These are phyloP conservation scores for Etheostoma perlongum DNA, from an alignment of 2,797 vertebrate species.

Conservation along the genomic window DNA sequence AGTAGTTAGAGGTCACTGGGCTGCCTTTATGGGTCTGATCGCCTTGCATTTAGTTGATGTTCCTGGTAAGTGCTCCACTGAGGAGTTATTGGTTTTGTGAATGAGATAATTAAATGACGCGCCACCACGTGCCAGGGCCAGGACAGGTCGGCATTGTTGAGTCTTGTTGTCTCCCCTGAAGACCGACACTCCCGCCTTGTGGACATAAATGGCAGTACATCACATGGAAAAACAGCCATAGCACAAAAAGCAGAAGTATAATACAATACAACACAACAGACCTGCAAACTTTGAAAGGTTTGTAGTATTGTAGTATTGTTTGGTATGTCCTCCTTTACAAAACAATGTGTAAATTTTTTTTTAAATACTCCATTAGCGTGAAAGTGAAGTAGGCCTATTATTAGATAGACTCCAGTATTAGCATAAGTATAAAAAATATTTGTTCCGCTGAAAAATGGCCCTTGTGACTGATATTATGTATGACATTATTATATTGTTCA, in stretches of 20 bases:
- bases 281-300: background rate
- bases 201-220: slow-evolving; percentile 25
- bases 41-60: slow-evolving; percentile 20
- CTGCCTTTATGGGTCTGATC: slow-evolving; percentile 42
- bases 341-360: no score
- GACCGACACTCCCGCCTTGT: slow-evolving; percentile 51
- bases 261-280: background rate
- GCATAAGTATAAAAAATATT: background rate
- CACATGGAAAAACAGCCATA: background rate
- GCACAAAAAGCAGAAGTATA: background rate
- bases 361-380: background rate
- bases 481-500: background rate
- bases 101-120: slow-evolving; percentile 63
- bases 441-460: background rate
- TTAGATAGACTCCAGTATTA: background rate
- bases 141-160: slow-evolving; percentile 21
- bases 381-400: background rate
- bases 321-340: background rate
- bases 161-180: slow-evolving; percentile 17
- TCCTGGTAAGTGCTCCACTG: slow-evolving; percentile 26
- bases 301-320: background rate
- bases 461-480: no score
- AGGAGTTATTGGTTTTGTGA: slow-evolving; percentile 63
- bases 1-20: slow-evolving; percentile 30
- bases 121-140: slow-evolving; percentile 31